These are phyloP conservation scores for Poecilia picta DNA, from an alignment of 2,797 vertebrate genomes.

Conservation along the genomic window DNA sequence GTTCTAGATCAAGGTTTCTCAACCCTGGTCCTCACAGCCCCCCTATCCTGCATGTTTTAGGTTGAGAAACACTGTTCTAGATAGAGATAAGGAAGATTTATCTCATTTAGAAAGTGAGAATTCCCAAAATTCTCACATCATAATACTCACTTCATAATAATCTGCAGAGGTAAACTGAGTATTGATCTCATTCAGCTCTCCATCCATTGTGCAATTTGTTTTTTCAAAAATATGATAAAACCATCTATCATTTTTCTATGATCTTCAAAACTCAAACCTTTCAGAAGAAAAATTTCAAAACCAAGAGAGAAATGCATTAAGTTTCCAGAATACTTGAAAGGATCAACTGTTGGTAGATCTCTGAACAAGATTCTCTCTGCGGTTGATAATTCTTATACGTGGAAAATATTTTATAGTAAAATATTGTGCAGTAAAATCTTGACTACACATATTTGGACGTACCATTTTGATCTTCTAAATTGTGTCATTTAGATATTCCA, in stretches of 20 bases:
- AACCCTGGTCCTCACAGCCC: too few relatives aligned
- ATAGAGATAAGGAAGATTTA: not conserved
- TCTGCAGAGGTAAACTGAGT: not conserved
- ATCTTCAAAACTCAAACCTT: not conserved
- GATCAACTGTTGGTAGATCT: too few relatives aligned
- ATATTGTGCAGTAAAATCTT: too few relatives aligned
- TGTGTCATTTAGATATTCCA: not conserved
- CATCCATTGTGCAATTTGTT: not conserved
- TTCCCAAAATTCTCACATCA: not conserved
- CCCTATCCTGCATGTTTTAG: too few relatives aligned
- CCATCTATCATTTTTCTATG: not conserved
- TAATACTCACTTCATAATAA: not conserved
- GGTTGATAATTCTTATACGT: not conserved
- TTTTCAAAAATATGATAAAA: not conserved
- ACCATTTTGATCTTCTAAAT: not conserved
- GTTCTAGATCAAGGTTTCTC: not conserved
- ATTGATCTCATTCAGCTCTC: not conserved
- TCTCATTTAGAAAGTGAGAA: not conserved
- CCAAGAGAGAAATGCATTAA: not conserved
- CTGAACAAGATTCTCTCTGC: not conserved
- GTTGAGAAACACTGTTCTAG: not conserved
- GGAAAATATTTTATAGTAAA: not conserved
- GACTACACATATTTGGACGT: not conserved
- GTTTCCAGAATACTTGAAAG: not conserved
- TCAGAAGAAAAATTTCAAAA: not conserved